A percentile compares a stretch with the other conserved stretches of the same genome.
phyloP scores from a whole-genome alignment of 2,797 vertebrate species.

The Mus spretus region DNA sequence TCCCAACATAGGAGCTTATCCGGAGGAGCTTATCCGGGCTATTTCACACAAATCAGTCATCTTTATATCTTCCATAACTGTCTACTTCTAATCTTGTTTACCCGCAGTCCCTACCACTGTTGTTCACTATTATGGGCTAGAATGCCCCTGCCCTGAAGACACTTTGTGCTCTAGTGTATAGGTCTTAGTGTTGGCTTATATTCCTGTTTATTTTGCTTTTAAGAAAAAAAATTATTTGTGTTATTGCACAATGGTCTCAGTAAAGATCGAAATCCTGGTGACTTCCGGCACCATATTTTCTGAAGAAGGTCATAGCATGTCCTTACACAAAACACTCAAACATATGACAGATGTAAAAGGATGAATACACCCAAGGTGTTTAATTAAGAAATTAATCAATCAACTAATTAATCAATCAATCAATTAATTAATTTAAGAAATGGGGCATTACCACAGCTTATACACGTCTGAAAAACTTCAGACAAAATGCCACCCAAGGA shows the following conservation, averaged over 20 bases:
- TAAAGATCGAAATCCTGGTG: background rate
- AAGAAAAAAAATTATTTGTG: background rate
- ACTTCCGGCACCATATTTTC: background rate
- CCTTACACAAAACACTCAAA: background rate
- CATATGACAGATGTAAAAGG: background rate
- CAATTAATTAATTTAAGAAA: background rate
- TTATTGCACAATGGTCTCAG: background rate
- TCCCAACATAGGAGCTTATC: no score
- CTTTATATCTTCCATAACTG: background rate
- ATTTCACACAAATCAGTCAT: background rate
- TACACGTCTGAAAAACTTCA: background rate
- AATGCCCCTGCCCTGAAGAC: background rate
- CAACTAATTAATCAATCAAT: background rate
- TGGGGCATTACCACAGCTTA: background rate
- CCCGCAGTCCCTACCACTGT: background rate
- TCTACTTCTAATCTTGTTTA: background rate
- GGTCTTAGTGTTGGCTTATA: background rate
- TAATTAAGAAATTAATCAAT: background rate
- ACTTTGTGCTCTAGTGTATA: background rate
- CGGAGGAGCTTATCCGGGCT: no score
- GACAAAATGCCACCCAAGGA: background rate
- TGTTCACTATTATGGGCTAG: background rate
- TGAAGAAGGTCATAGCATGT: background rate
- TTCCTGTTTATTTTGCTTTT: background rate
- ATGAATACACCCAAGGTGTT: background rate